These are phyloP conservation scores for Agrypnia vestita DNA, from an alignment of 1,140 invertebrate species.

Conservation along the genomic window DNA sequence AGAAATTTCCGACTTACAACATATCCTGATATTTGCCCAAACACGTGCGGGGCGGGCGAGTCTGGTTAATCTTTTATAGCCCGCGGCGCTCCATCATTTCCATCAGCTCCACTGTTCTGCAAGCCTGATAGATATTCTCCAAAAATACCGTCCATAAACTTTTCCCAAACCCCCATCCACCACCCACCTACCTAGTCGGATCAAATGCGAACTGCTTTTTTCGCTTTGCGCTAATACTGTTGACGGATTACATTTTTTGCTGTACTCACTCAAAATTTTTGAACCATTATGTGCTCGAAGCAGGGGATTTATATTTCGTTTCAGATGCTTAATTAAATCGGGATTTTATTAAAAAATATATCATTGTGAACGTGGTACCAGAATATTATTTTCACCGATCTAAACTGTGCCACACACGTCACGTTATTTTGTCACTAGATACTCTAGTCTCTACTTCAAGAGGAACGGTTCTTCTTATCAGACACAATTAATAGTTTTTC, in stretches of 20 bases:
- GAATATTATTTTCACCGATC: no score
- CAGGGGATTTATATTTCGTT: background rate
- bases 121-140: constrained; percentile 20
- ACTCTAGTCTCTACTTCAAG: no score
- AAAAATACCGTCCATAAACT: constrained; percentile 10
- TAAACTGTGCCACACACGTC: no score
- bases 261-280: constrained; percentile 4
- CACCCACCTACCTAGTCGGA: constrained; percentile 10
- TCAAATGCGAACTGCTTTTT: constrained; percentile 27
- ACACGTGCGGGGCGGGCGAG: constrained; percentile 50
- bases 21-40: constrained; percentile 48
- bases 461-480: no score
- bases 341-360: no score
- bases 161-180: background rate
- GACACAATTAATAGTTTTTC: no score
- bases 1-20: no score
- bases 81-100: constrained; percentile 19
- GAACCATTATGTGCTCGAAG: background rate
- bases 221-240: constrained; percentile 11
- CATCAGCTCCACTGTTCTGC: constrained; percentile 32
- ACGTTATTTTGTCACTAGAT: no score
- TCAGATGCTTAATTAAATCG: no score
- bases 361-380: no score
- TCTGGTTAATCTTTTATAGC: constrained; percentile 55
- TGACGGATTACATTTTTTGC: constrained; percentile 1